Evolutionary conservation across 2,797 vertebrate species (phyloP).

Genomic region (Poecilia gillii): DNA sequence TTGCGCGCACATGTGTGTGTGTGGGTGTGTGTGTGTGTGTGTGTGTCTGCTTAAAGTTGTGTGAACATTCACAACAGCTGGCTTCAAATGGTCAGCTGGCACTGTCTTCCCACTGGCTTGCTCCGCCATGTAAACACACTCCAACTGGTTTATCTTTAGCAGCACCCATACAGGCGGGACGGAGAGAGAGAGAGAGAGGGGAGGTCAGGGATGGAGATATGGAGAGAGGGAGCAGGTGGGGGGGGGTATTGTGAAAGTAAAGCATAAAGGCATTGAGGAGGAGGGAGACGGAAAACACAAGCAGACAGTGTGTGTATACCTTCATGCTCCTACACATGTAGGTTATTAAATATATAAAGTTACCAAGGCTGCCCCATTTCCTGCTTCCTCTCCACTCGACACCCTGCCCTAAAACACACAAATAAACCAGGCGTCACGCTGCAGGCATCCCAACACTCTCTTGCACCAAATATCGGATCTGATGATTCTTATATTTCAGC

Average conservation of each 20-base stretch:
- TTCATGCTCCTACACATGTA: slow-evolving; percentile 17
- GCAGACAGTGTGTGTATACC: slow-evolving; percentile 8
- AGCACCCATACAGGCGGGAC: slow-evolving; percentile 60
- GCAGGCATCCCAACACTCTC: slow-evolving; percentile 41
- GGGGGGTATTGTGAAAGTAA: slow-evolving; percentile 12
- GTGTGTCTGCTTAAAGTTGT: slow-evolving; percentile 33
- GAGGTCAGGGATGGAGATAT: slow-evolving; percentile 10
- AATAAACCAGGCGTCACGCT: slow-evolving; percentile 63
- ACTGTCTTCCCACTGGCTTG: slow-evolving; percentile 56
- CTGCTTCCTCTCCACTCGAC: slow-evolving; percentile 43
- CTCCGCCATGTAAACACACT: slow-evolving; percentile 67
- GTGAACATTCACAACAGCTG: slow-evolving; percentile 72
- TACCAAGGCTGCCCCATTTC: slow-evolving; percentile 72
- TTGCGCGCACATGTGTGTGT: neutral
- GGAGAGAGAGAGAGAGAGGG: slow-evolving; percentile 24
- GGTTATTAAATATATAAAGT: slow-evolving; percentile 74
- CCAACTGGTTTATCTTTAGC: slow-evolving; percentile 75
- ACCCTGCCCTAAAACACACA: slow-evolving; percentile 49
- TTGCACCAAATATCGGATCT: slow-evolving; percentile 47
- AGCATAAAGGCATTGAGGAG: slow-evolving; percentile 29
- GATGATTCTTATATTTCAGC: slow-evolving; percentile 61
- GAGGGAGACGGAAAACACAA: slow-evolving; percentile 28
- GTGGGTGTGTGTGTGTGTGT: slow-evolving; percentile 25
- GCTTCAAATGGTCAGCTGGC: slow-evolving; percentile 48
- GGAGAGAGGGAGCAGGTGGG: neutral